A percentile compares a stretch with the other conserved stretches of the same genome.
Evolutionary conservation across 2,888 invertebrate species (phyloP).

Genomic region (Metellina segmentata): DNA sequence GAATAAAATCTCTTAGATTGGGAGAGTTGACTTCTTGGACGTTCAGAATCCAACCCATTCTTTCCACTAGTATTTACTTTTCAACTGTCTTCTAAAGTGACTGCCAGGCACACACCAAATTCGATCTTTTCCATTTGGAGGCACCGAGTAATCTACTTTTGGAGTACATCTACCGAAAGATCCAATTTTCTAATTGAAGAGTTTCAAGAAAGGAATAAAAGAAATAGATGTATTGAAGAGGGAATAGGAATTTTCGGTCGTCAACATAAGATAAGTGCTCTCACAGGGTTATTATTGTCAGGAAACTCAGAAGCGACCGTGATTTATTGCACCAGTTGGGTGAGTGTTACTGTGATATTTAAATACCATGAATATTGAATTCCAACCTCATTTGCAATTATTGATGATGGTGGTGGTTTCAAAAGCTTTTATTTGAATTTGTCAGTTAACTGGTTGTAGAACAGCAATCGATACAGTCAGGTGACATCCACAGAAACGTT

Average conservation of each 20-base stretch:
- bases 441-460: no score
- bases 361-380: neutral
- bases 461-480: no score
- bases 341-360: neutral
- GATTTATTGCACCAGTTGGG: neutral
- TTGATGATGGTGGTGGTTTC: neutral
- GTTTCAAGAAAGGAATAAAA: neutral
- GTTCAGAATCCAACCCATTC: neutral
- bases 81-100: slow-evolving; percentile 12
- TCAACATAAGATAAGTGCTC: neutral
- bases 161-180: slow-evolving; percentile 6
- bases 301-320: neutral
- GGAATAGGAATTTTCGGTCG: neutral
- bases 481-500: no score
- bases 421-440: neutral
- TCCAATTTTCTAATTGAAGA: slow-evolving; percentile 24
- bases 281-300: neutral
- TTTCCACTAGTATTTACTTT: slow-evolving; percentile 15
- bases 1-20: neutral
- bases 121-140: slow-evolving; percentile 16
- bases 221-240: neutral
- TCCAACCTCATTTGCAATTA: neutral
- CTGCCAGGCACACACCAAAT: neutral
- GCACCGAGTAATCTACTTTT: slow-evolving; percentile 29
- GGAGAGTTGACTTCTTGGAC: neutral